Percentiles rank a stretch among this genome's conserved stretches.
Conservation (phyloP, 2,888 invertebrate species). For the Eupithecia inturbata region DNA sequence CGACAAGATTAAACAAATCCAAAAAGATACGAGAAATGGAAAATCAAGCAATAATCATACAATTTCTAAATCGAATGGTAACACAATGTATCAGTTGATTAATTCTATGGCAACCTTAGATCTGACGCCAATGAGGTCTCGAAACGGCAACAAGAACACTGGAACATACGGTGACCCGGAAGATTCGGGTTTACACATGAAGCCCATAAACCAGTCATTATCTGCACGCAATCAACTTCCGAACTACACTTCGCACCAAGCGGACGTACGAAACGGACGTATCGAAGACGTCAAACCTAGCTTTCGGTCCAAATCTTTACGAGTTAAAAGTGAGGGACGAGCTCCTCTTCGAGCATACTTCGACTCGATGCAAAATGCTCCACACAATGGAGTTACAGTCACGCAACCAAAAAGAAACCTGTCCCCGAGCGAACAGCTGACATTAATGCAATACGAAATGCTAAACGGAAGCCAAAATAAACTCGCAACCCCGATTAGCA, state of each 20-base stretch:
- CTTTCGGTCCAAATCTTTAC: slow-evolving; percentile 81
- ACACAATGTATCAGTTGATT: slow-evolving; percentile 76
- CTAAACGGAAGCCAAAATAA: slow-evolving; percentile 69
- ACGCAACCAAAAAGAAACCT: slow-evolving; percentile 82
- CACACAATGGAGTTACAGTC: slow-evolving; percentile 76
- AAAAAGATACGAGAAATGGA: slow-evolving; percentile 69
- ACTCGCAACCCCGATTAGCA: slow-evolving; percentile 57
- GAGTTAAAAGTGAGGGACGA: slow-evolving; percentile 81
- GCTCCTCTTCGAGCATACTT: slow-evolving; percentile 75
- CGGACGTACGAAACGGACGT: slow-evolving; percentile 73
- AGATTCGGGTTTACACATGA: slow-evolving; percentile 79
- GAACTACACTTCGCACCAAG: slow-evolving; percentile 71
- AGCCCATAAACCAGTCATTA: slow-evolving; percentile 74
- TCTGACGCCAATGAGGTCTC: slow-evolving; percentile 71
- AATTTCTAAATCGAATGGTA: slow-evolving; percentile 53
- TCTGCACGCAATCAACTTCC: slow-evolving; percentile 79
- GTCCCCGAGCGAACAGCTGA: slow-evolving; percentile 80
- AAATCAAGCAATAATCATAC: slow-evolving; percentile 50
- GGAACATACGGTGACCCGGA: slow-evolving; percentile 73
- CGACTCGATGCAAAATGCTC: slow-evolving; percentile 63
- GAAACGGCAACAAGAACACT: slow-evolving; percentile 66
- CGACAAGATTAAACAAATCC: slow-evolving; percentile 75
- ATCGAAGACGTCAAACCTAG: slow-evolving; percentile 74
- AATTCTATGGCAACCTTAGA: slow-evolving; percentile 80
- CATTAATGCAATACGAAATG: slow-evolving; percentile 80